Evolutionary conservation across 2,888 invertebrate genomes (phyloP), one percentile per base, ranked within the genome.

Genomic region (Drosophila subsilvestris): DNA sequence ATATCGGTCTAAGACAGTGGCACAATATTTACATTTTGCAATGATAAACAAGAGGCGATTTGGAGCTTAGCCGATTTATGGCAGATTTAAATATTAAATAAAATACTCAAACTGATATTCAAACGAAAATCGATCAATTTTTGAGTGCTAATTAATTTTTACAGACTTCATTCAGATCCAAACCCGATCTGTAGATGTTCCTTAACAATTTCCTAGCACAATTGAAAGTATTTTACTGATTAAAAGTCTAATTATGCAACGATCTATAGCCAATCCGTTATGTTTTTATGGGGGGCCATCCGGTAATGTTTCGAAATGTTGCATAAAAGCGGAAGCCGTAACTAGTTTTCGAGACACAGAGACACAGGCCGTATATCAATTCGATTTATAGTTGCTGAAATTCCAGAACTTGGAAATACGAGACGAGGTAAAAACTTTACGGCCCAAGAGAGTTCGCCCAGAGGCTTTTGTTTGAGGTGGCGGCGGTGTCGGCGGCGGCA

Each of bases 331-430:
- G 37, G 37, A 37, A 37, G 37, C 37, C 37, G n/a, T 37, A n/a
- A 14, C 32, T 37, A 37, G 37, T 37, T 37, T n/a, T 9, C 9
- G 27, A 27, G 27, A 78, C 62, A 79, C 2, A 3, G 10, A 4
- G 29, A 29, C 29, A 14, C 37, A 2, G n/a, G 37, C 37, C 7
- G 7, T 37, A 37, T 37, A 37, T 37, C 37, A 37, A n/a, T 37
- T 37, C 37, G 37, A 37, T 37, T 37, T 37, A 37, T 37, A 37
- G 37, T 37, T 37, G 37, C 37, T n/a, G n/a, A 37, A 37, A 37
- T 37, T n/a, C 37, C 37, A 37, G 37, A 37, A 37, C 37, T 37
- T 7, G 1, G 37, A 37, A 37, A 37, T 7, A 37, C 37, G 37
- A 37, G 37, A 37, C 37, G 37, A 37, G 14, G 6, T 7, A 37